Evolutionary conservation across 2,113 vertebrate species (phyloP).

Genomic region (Elephas maximus): DNA sequence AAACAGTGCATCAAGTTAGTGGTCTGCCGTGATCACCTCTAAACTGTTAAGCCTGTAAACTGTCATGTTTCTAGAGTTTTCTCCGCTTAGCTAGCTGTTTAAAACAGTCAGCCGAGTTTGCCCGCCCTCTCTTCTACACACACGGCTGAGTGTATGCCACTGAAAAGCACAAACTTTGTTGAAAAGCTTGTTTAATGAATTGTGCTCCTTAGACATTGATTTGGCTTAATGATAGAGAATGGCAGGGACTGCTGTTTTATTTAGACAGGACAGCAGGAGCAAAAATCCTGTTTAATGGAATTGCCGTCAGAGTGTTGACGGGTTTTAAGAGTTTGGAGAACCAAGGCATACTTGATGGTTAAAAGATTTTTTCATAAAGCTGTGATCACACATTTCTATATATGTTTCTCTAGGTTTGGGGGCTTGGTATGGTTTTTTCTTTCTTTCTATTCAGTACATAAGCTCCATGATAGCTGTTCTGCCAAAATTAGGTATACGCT

Average conservation of each 20-base stretch:
- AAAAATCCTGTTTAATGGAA: constrained; percentile 12
- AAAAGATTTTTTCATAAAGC: neutral
- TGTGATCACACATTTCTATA: neutral
- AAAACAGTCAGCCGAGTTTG: fast-evolving
- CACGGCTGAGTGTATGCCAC: fast-evolving
- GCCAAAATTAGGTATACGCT: neutral
- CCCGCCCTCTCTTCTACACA: neutral
- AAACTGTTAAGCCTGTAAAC: neutral
- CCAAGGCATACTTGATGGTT: neutral
- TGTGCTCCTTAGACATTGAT: constrained; percentile 55
- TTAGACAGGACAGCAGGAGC: constrained; percentile 53
- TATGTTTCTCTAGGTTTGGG: neutral
- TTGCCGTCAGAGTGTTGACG: neutral
- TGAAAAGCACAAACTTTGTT: neutral
- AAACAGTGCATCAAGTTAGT: neutral
- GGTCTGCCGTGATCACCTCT: neutral
- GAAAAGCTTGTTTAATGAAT: constrained; percentile 31
- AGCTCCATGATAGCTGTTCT: constrained; percentile 5
- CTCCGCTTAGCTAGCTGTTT: neutral
- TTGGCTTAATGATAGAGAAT: constrained; percentile 42
- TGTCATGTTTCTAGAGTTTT: neutral
- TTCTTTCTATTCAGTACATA: neutral
- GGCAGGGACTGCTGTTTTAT: constrained; percentile 50
- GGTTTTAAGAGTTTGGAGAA: neutral
- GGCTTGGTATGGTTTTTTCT: neutral